Evolutionary conservation across 2,113 vertebrate genomes (phyloP).

Genomic region (Heptranchias perlo): DNA sequence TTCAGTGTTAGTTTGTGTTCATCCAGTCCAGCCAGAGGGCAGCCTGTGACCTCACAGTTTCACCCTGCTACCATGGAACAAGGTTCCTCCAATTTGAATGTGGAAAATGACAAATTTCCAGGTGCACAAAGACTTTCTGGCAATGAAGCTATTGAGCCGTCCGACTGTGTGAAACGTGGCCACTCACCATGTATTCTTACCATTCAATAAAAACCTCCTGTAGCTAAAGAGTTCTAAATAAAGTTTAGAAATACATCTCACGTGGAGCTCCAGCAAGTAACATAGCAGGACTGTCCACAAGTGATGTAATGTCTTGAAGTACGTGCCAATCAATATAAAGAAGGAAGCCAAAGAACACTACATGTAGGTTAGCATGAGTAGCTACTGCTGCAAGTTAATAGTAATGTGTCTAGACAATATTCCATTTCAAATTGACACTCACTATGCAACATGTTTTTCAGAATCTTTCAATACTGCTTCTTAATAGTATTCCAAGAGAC

Average conservation of each 20-base stretch:
- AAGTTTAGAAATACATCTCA: conserved; percentile 17
- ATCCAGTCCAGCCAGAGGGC: not conserved
- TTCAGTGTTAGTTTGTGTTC: not conserved
- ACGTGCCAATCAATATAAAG: conserved; percentile 4
- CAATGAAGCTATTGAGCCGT: not conserved
- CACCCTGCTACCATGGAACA: not conserved
- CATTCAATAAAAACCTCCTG: not conserved
- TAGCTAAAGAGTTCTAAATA: not conserved
- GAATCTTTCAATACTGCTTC: not conserved
- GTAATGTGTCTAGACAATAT: not conserved
- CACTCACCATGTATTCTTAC: not conserved
- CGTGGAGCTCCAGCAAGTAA: not conserved
- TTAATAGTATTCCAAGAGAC: not conserved
- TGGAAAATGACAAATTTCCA: not conserved
- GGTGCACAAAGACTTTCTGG: not conserved
- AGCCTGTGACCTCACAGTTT: not conserved
- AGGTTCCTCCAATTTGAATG: not conserved
- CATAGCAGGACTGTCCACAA: not conserved
- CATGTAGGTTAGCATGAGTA: not conserved
- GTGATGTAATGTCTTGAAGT: conserved; percentile 29
- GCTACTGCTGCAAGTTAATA: not conserved
- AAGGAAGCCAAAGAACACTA: conserved; percentile 29
- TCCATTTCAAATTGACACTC: not conserved
- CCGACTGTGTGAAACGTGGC: not conserved
- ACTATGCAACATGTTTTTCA: not conserved